Conservation (phyloP, 2,113 vertebrate genomes). For the Tor tambroides region DNA sequence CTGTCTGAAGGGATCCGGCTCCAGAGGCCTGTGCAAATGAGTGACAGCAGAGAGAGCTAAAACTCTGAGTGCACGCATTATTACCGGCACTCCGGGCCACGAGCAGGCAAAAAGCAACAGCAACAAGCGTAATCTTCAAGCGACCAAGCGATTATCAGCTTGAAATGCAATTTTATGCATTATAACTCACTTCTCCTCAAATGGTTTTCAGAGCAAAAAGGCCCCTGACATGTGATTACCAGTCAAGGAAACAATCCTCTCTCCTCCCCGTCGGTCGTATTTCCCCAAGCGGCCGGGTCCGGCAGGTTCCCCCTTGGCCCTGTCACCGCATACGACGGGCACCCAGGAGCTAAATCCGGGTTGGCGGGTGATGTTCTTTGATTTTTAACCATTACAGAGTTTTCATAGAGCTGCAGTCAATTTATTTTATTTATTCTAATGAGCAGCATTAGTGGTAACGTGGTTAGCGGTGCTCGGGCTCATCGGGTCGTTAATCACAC, state of each 20-base stretch:
- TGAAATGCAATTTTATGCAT: constrained; percentile 82
- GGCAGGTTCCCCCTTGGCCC: constrained; percentile 85
- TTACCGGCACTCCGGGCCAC: constrained; percentile 68
- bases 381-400: constrained; percentile 99
- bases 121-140: constrained; percentile 68
- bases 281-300: constrained; percentile 76
- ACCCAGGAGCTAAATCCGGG: constrained; percentile 90
- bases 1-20: constrained; percentile 34
- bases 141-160: constrained; percentile 75
- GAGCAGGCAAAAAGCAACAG: constrained; percentile 39
- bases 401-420: constrained; percentile 99
- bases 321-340: constrained; percentile 91
- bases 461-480: constrained; percentile 95
- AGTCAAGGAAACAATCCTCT: constrained; percentile 73
- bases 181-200: constrained; percentile 69
- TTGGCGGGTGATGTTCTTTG: constrained; percentile 93
- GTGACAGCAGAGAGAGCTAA: constrained; percentile 67
- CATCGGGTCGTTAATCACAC: constrained; percentile 99
- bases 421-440: constrained; percentile 99
- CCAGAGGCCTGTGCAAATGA: constrained; percentile 61
- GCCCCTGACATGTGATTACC: constrained; percentile 76
- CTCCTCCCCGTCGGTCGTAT: constrained; percentile 65
- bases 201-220: constrained; percentile 66
- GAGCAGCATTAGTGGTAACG: constrained; percentile 99
- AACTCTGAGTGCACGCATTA: constrained; percentile 66